Base-by-base conservation (phyloP, 2,113 vertebrate species). In the Edolisoma coerulescens region DNA sequence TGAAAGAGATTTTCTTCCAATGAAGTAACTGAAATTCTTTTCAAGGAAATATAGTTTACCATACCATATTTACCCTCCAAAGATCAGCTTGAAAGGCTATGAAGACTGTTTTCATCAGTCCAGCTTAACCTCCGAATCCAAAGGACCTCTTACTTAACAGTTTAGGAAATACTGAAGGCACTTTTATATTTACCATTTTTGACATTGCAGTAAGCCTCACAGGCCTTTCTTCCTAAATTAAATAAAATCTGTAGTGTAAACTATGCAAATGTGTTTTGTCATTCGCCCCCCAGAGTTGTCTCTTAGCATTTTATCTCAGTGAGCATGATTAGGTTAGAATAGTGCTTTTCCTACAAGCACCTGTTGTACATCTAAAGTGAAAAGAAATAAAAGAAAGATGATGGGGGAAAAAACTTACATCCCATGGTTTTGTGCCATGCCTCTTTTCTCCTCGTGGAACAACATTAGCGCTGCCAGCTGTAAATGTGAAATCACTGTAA, bases 251-350 rank as follows among this genome's bases (percentile, higher is more conserved):
- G 18, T 68, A 94, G 16, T 90, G 49, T 57, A 92, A 96, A 79
- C 81, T 95, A 67, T 90, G 92, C 60, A 97, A 88, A 95, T 94
- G 3, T 22, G 30, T 89, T 97, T 95, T 96, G 90, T 92, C 90
- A 69, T 84, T 90, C 87, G 95, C 65, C 87, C 70, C 79, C 76
- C 76, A 37, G 61, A 84, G 37, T 47, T 96, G 93, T 69, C 75
- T 76, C 73, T 80, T 88, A 94, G 75, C 49, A 84, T 98, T 96
- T 97, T 74, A 53, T 95, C 59, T 76, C 26, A 80, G 57, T 41
- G 57, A 91, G 21, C 20, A 57, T 77, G 74, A 97, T 96, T 91
- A 84, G 20, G 63, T 96, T 96, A 74, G 63, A 77, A 39, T 8
- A 85, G 83, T 61, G 56, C 56, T 89, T 97, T 86, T 52, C 65